Percentiles rank a stretch among this genome's conserved stretches.
phyloP scores from a whole-genome alignment of 2,797 vertebrate genomes.

The Takifugu ocellatus region DNA sequence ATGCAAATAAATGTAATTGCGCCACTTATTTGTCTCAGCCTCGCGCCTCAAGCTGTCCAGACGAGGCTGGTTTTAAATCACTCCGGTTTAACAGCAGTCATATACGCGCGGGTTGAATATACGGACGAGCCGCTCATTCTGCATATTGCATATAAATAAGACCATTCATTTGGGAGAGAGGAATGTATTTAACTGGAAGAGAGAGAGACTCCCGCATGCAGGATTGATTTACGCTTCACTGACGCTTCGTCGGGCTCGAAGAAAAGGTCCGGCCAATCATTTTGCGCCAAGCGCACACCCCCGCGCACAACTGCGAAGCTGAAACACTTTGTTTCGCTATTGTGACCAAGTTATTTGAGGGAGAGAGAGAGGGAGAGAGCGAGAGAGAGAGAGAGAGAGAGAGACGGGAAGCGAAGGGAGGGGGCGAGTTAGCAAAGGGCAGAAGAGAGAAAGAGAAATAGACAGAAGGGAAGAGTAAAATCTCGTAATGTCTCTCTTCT shows the following conservation, averaged over 20 bases:
- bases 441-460: constrained; percentile 36
- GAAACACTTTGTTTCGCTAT: constrained; percentile 85
- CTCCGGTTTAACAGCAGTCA: constrained; percentile 33
- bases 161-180: constrained; percentile 75
- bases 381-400: constrained; percentile 22
- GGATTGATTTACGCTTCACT: constrained; percentile 91
- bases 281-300: constrained; percentile 82
- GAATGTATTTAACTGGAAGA: constrained; percentile 34
- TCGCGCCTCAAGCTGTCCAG: constrained; percentile 36
- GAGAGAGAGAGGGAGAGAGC: constrained; percentile 8
- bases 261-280: constrained; percentile 97
- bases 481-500: constrained; percentile 77
- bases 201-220: constrained; percentile 55
- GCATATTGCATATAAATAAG: constrained; percentile 88
- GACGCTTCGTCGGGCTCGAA: constrained; percentile 93
- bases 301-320: constrained; percentile 61
- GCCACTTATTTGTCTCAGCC: constrained; percentile 45
- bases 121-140: constrained; percentile 60
- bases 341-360: constrained; percentile 78
- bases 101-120: constrained; percentile 48
- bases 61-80: constrained; percentile 38
- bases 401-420: constrained; percentile 18
- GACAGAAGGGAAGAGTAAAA: constrained; percentile 61
- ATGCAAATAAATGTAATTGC: constrained; percentile 16
- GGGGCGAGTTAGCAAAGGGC: constrained; percentile 35